A percentile compares a stretch with the other conserved stretches of the same genome.
These are phyloP conservation scores for Caenorhabditis imperialis DNA, from an alignment of 2,888 invertebrate genomes.

Conservation along the genomic window DNA sequence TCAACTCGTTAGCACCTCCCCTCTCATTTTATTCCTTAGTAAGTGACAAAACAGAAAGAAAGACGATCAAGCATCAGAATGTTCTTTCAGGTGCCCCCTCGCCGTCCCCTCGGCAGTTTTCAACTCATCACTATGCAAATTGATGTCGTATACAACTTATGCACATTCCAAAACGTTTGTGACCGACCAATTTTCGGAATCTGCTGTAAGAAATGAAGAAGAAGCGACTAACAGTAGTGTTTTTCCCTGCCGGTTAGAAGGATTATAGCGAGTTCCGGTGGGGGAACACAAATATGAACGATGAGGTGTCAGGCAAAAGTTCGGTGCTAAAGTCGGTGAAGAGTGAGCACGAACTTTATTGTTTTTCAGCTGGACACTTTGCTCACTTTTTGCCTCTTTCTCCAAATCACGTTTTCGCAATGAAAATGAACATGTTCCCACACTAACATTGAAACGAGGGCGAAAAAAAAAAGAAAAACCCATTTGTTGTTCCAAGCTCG, in stretches of 20 bases:
- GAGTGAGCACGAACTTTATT: too few relatives aligned
- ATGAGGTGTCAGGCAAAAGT: too few relatives aligned
- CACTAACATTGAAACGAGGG: constrained; percentile 1
- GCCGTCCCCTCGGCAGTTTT: constrained; percentile 33
- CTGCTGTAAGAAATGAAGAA: constrained; percentile 32
- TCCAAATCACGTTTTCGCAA: too few relatives aligned
- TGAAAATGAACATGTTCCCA: neutral
- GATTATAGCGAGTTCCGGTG: too few relatives aligned
- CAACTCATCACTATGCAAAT: constrained; percentile 51
- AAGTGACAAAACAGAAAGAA: too few relatives aligned
- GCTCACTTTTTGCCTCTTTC: too few relatives aligned
- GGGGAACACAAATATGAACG: too few relatives aligned
- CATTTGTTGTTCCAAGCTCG: neutral
- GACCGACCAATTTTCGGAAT: too few relatives aligned
- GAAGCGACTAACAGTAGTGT: constrained; percentile 26
- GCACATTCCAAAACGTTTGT: constrained; percentile 38
- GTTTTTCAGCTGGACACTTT: too few relatives aligned
- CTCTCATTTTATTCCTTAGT: too few relatives aligned
- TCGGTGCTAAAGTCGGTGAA: too few relatives aligned
- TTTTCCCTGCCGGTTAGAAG: too few relatives aligned
- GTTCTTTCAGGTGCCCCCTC: constrained; percentile 1
- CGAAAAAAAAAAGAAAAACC: constrained; percentile 1
- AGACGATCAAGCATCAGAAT: constrained; percentile 26
- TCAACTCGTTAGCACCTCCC: constrained; percentile 31
- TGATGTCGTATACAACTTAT: constrained; percentile 45